Base-by-base conservation (phyloP, 2,797 vertebrate species). In the Gymnoscopelus microlampas region DNA sequence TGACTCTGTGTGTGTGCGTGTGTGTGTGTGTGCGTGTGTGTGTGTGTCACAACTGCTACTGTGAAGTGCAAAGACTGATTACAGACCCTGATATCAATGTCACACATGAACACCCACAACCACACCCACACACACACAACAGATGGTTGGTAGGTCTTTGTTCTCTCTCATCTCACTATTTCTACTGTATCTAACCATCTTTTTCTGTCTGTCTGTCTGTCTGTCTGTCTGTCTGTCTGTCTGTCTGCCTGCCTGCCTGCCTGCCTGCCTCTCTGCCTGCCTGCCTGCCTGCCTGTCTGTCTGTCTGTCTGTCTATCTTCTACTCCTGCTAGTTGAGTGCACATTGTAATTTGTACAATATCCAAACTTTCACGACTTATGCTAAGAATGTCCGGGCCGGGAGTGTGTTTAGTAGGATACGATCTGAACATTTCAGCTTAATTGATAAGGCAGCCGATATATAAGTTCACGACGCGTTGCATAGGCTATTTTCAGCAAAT, bases 11-110 rank as follows among this genome's bases (percentile, higher is more conserved):
- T 53, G n/a, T 7, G 39, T 60, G 15, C 61, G 47, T 53, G 23
- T 63, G 26, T 59, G 19, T 24, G 3, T 64, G 63, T 51, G 49
- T 51, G 49, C 12, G 13, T 4, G 13, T 53, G 53, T 2, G 53
- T 54, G 53, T 39, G 47, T 32, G 56, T 12, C 8, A 58, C 13
- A 44, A 35, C 2, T 49, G 39, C 39, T 44, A 44, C 39, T 44
- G 7, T 44, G 39, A 44, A 44, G 39, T 44, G 39, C 6, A 44
- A 44, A 44, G 39, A 44, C 39, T 44, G 39, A 44, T 44, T 44
- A 44, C 39, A 44, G 85, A 87, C 88, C 90, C 90, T 91, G 87
- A 87, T 89, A 90, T 90, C 89, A 85, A 84, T 82, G 81, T 81
- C 67, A 63, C 50, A 50, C 47, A 62, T 23, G 26, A 3, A 50